Conservation (phyloP, 2,113 vertebrate genomes). For the Epinephelus lanceolatus region DNA sequence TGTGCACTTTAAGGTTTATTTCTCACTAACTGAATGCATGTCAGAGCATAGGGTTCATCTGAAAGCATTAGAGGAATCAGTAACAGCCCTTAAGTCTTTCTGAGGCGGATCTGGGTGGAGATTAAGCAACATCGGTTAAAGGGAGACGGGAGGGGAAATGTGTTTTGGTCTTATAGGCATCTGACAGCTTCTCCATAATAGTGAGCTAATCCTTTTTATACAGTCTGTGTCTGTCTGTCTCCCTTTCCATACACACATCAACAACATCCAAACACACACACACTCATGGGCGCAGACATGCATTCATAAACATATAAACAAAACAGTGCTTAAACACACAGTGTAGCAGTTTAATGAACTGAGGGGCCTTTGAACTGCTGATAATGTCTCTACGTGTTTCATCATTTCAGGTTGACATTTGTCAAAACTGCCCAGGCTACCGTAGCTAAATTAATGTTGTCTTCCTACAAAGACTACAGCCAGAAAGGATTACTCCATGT, state of each 20-base stretch:
- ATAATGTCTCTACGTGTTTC: conserved; percentile 49
- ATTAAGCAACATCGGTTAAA: conserved; percentile 75
- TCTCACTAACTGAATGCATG: conserved; percentile 59
- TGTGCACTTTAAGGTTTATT: conserved; percentile 44
- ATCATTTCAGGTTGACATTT: conserved; percentile 58
- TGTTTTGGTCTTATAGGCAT: conserved; percentile 76
- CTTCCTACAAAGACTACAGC: conserved; percentile 4
- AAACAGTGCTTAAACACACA: conserved; percentile 1
- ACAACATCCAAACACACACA: conserved; percentile 49
- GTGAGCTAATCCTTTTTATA: conserved; percentile 77
- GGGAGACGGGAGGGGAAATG: conserved; percentile 67
- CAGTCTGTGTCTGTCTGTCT: conserved; percentile 46
- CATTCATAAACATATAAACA: conserved; percentile 20
- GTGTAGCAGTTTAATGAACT: conserved; percentile 30
- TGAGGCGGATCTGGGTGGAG: conserved; percentile 73
- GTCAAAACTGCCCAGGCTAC: conserved; percentile 55
- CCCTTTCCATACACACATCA: conserved; percentile 38
- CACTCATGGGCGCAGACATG: background rate
- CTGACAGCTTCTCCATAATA: conserved; percentile 77
- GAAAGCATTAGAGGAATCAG: conserved; percentile 75
- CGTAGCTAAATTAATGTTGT: conserved; percentile 19
- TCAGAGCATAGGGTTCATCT: conserved; percentile 65
- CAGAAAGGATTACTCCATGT: conserved; percentile 20
- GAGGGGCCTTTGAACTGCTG: conserved; percentile 45
- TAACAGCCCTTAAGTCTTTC: conserved; percentile 74